A percentile compares a stretch with the other conserved stretches of the same genome.
phyloP scores from a whole-genome alignment of 2,113 vertebrate species.

The Rhadina sibilatrix region DNA sequence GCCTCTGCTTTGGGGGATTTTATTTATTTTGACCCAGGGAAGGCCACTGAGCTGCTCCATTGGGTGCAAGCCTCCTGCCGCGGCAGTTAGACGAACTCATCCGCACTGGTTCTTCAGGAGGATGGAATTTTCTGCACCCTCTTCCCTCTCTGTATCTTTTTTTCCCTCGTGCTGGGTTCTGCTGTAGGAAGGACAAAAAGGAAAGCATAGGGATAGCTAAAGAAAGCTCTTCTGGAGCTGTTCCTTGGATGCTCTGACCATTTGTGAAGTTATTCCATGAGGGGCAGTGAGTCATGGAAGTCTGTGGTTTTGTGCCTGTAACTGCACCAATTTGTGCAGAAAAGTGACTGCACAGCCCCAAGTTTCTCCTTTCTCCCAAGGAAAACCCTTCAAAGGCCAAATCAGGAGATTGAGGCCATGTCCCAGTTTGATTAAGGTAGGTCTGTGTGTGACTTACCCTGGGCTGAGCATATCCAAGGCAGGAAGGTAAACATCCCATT shows the following conservation, averaged over 20 bases:
- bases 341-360: background rate
- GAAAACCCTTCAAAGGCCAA: background rate
- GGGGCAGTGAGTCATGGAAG: background rate
- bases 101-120: background rate
- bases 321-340: background rate
- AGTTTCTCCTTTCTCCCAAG: background rate
- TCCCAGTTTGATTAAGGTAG: background rate
- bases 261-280: background rate
- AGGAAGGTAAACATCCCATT: conserved; percentile 63
- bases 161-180: background rate
- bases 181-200: background rate
- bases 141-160: background rate
- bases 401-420: background rate
- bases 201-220: background rate
- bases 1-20: background rate
- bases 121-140: background rate
- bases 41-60: background rate
- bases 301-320: background rate
- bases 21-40: conserved; percentile 22
- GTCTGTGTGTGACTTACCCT: background rate
- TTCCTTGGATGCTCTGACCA: background rate
- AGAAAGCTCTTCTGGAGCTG: background rate
- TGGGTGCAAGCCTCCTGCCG: background rate
- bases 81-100: conserved; percentile 18
- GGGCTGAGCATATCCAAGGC: background rate